A percentile compares a stretch with the other conserved stretches of the same genome.
Evolutionary conservation across 2,113 vertebrate genomes (phyloP).

Genomic region (Motacilla tschutschensis): DNA sequence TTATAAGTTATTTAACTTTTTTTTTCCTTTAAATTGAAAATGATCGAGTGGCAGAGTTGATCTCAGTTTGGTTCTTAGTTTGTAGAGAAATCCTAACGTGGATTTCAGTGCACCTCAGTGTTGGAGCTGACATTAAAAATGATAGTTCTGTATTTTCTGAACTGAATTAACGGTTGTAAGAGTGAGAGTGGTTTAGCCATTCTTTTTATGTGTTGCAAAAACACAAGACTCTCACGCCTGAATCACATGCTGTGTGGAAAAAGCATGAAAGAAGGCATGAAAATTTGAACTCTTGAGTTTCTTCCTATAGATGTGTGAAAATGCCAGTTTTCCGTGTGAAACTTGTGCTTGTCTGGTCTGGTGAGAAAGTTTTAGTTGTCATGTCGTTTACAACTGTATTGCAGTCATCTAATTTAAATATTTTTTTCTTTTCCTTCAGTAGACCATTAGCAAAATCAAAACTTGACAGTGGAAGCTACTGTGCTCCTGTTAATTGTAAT

Average conservation of each 20-base stretch:
- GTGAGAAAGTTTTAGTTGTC: neutral
- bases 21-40: neutral
- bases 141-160: neutral
- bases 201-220: neutral
- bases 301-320: neutral
- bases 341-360: neutral
- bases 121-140: neutral
- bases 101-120: accelerated
- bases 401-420: neutral
- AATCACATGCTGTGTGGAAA: neutral
- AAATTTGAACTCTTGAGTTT: neutral
- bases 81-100: neutral
- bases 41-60: accelerated
- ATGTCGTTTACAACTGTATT: accelerated
- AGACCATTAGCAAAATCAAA: neutral
- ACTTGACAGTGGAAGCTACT: neutral
- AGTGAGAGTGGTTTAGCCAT: neutral
- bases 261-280: neutral
- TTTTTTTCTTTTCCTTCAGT: neutral
- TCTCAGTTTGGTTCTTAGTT: neutral
- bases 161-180: neutral
- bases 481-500: neutral
- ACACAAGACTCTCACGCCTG: neutral
- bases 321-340: neutral
- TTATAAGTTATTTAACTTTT: neutral